These are phyloP conservation scores for Cyprinus carpio DNA, from an alignment of 2,113 vertebrate genomes.

Conservation along the genomic window DNA sequence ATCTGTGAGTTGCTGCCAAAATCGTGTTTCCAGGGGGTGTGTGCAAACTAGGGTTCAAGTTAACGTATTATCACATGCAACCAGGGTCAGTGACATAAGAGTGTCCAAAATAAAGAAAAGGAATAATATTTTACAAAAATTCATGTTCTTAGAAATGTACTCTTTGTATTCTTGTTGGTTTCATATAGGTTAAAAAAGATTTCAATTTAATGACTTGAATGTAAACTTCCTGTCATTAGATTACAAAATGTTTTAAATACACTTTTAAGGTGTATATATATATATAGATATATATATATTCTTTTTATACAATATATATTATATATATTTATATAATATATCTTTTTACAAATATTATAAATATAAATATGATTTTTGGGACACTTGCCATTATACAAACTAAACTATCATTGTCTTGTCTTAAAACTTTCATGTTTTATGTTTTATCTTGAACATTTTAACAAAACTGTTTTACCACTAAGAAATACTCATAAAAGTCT, in stretches of 20 bases:
- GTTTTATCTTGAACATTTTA: too few species aligned
- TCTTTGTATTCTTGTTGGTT: not conserved
- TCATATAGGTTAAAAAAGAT: not conserved
- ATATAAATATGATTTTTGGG: not conserved
- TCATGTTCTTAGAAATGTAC: not conserved
- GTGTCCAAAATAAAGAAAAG: not conserved
- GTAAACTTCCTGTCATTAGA: not conserved
- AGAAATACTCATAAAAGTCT: too few species aligned
- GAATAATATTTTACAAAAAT: not conserved
- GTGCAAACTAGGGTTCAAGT: not conserved
- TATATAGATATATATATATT: too few species aligned
- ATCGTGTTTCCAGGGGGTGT: not conserved
- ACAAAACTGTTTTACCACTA: too few species aligned
- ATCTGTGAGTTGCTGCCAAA: slow-evolving; percentile 28
- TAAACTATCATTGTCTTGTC: not conserved
- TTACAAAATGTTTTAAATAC: too few species aligned
- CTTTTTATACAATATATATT: too few species aligned
- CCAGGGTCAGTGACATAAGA: not conserved
- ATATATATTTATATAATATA: too few species aligned
- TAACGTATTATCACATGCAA: not conserved
- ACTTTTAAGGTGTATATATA: not conserved
- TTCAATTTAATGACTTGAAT: not conserved
- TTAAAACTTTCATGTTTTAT: too few species aligned
- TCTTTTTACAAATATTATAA: not conserved
- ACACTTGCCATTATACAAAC: not conserved